Percentiles rank a stretch among this genome's conserved stretches.
Evolutionary conservation across 2,113 vertebrate genomes (phyloP).

Genomic region (Cyanoramphus novaezelandiae): DNA sequence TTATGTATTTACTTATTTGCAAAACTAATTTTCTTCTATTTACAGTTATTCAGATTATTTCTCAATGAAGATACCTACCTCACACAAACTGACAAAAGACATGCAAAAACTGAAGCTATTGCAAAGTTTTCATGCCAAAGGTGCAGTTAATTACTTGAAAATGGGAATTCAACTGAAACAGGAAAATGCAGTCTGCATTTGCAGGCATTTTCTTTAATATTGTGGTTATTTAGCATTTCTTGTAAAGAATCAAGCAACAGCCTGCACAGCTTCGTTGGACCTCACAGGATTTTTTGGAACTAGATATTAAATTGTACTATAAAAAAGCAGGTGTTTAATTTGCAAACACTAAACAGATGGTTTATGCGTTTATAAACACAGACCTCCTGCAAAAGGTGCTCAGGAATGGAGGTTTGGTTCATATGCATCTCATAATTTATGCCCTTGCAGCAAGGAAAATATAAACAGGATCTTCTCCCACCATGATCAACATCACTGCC

Average conservation of each 20-base stretch:
- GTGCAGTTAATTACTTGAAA: background rate
- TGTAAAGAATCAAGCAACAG: background rate
- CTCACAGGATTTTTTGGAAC: background rate
- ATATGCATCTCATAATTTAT: background rate
- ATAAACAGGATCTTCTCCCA: slow-evolving; percentile 37
- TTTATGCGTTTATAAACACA: slow-evolving; percentile 16
- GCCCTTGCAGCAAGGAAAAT: background rate
- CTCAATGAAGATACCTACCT: background rate
- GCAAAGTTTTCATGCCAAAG: background rate
- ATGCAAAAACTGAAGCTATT: background rate
- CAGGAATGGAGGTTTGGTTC: background rate
- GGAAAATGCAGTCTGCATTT: background rate
- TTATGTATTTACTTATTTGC: background rate
- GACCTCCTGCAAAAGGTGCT: background rate
- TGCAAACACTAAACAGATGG: slow-evolving; percentile 19
- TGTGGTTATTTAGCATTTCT: background rate
- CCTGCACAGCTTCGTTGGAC: background rate
- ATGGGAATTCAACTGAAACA: background rate
- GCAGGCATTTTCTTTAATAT: slow-evolving; percentile 25
- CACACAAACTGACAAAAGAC: background rate
- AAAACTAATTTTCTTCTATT: background rate
- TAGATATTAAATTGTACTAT: background rate
- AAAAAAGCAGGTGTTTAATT: slow-evolving; percentile 33
- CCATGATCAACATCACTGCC: background rate
- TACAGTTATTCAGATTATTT: background rate